A percentile compares a stretch with the other conserved stretches of the same genome.
Evolutionary conservation across 2,113 vertebrate genomes (phyloP).

Genomic region (Stomatorhinus ivindoensis): DNA sequence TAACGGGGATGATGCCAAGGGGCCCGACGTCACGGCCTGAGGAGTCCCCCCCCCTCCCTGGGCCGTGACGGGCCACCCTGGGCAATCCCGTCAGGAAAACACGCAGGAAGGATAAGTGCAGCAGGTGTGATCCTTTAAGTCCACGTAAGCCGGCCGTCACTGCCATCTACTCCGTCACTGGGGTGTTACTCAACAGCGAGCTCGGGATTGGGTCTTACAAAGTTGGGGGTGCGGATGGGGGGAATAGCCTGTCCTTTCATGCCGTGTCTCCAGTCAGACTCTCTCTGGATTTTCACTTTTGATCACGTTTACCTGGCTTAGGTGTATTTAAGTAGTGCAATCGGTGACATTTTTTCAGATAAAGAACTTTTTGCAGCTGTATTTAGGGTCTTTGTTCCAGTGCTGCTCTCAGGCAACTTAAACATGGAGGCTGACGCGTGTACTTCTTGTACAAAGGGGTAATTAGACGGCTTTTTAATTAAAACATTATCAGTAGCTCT

Average conservation of each 20-base stretch:
- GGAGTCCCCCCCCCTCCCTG: not conserved
- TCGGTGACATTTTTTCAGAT: not conserved
- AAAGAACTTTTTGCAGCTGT: not conserved
- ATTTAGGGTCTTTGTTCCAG: not conserved
- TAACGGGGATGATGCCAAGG: not conserved
- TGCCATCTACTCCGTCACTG: not conserved
- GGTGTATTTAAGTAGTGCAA: not conserved
- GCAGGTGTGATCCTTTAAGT: constrained; percentile 12
- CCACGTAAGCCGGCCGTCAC: not conserved
- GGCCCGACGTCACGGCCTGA: not conserved
- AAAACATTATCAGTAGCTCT: not conserved
- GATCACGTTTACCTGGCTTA: not conserved
- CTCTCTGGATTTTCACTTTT: not conserved
- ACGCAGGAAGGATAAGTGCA: not conserved
- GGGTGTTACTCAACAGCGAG: not conserved
- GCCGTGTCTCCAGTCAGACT: not conserved
- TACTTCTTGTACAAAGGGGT: not conserved
- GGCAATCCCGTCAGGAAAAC: constrained; percentile 1
- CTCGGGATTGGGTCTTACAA: not conserved
- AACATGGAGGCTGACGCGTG: not conserved
- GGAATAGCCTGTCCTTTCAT: not conserved
- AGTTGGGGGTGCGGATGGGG: not conserved
- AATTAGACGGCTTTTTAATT: not conserved
- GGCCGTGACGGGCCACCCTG: not conserved
- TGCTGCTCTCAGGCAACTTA: not conserved